Percentiles rank a stretch among this genome's conserved stretches.
Conservation (phyloP, 2,888 invertebrate genomes). For the Pseudanteris insignis region DNA sequence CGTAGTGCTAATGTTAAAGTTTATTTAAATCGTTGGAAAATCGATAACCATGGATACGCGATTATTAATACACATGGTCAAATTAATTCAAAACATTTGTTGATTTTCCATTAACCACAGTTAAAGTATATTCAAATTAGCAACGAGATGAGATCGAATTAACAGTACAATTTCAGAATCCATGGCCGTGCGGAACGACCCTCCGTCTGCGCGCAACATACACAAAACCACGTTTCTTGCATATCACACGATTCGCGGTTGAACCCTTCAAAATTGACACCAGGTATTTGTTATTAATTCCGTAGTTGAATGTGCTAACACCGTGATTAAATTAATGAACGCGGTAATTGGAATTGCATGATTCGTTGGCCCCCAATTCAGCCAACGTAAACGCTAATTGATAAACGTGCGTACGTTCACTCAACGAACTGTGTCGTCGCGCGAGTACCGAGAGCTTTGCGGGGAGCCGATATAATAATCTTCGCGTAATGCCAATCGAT, state of each 20-base stretch:
- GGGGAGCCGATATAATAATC: too few species aligned
- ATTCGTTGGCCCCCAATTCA: slow-evolving; percentile 35
- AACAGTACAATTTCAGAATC: slow-evolving; percentile 12
- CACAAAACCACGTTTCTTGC: slow-evolving; percentile 36
- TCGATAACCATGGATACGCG: too few species aligned
- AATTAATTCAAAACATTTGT: too few species aligned
- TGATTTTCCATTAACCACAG: slow-evolving; percentile 26
- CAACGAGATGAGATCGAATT: slow-evolving; percentile 26
- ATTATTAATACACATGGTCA: too few species aligned
- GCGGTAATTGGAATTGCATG: slow-evolving; percentile 41
- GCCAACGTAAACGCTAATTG: slow-evolving; percentile 41
- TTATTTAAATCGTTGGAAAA: too few species aligned
- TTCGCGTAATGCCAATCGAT: too few species aligned
- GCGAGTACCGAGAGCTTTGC: too few species aligned
- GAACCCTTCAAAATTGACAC: slow-evolving; percentile 38
- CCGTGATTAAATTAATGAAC: slow-evolving; percentile 42
- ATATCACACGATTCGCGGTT: slow-evolving; percentile 33
- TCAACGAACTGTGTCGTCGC: neutral
- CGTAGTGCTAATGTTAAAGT: too few species aligned
- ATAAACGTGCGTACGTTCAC: slow-evolving; percentile 19
- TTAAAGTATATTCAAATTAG: slow-evolving; percentile 34
- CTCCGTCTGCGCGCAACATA: slow-evolving; percentile 9
- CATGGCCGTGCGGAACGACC: slow-evolving; percentile 2
- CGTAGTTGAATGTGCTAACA: slow-evolving; percentile 39
- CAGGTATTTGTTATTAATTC: slow-evolving; percentile 43